Evolutionary conservation across 30 jellyfish, hydroid and myxozoan genomes (phyloP).

Genomic region (Phacellophora camtschatica): DNA sequence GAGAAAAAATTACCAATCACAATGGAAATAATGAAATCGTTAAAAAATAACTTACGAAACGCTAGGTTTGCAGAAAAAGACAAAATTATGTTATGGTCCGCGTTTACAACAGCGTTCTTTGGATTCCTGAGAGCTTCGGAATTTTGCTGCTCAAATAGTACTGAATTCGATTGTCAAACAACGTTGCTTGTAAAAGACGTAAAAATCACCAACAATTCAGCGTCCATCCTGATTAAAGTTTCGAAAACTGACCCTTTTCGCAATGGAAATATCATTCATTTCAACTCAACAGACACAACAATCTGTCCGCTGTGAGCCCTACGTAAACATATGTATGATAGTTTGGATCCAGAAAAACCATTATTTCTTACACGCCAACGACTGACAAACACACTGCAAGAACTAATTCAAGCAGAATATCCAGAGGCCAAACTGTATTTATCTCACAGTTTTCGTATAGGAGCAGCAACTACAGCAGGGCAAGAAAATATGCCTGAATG

Average conservation of each 20-base stretch:
- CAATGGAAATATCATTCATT: background rate
- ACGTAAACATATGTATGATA: background rate
- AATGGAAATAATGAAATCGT: background rate
- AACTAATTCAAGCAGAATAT: background rate
- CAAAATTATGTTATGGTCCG: background rate
- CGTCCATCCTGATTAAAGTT: background rate
- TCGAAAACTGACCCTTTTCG: slow-evolving; percentile 22
- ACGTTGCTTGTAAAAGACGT: background rate
- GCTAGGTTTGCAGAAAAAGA: background rate
- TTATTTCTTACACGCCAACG: background rate
- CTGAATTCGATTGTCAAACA: background rate
- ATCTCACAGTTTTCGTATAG: slow-evolving; percentile 1
- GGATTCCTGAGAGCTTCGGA: slow-evolving; percentile 7
- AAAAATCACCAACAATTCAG: background rate
- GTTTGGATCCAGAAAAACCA: background rate
- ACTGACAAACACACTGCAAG: background rate
- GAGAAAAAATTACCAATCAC: background rate
- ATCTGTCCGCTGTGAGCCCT: slow-evolving; percentile 5
- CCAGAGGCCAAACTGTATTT: background rate
- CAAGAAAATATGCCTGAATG: background rate
- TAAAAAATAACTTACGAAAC: background rate
- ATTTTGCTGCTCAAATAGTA: background rate
- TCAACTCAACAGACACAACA: background rate
- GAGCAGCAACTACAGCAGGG: slow-evolving; percentile 12
- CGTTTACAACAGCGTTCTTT: slow-evolving; percentile 7